A percentile compares a stretch with the other conserved stretches of the same genome.
Evolutionary conservation across 2,797 vertebrate species (phyloP).

Genomic region (Pseudopleuronectes americanus): DNA sequence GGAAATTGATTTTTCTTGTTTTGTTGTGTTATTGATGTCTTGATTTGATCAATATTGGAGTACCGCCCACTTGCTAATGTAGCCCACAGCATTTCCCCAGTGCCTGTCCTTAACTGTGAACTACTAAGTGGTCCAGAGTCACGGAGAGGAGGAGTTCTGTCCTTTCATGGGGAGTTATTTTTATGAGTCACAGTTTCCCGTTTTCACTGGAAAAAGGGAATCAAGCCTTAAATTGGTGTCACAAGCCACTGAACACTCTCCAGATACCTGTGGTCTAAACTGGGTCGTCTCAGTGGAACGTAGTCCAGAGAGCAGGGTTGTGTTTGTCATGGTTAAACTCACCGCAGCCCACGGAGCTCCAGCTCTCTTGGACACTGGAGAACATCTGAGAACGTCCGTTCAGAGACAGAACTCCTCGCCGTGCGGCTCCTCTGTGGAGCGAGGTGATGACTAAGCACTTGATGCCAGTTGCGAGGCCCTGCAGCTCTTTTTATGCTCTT

Average conservation of each 20-base stretch:
- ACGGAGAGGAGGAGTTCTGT: constrained; percentile 39
- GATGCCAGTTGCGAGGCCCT: constrained; percentile 89
- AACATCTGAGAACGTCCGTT: constrained; percentile 7
- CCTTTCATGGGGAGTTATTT: neutral
- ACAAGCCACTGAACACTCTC: constrained; percentile 33
- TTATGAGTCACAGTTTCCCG: constrained; percentile 3
- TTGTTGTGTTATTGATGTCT: constrained; percentile 22
- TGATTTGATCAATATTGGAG: constrained; percentile 44
- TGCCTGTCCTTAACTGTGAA: constrained; percentile 86
- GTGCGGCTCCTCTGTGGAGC: constrained; percentile 61
- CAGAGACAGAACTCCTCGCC: constrained; percentile 71
- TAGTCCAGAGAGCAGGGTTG: constrained; percentile 29
- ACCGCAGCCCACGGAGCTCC: constrained; percentile 20
- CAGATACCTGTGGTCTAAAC: constrained; percentile 36
- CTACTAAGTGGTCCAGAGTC: constrained; percentile 79
- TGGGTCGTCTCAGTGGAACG: constrained; percentile 16
- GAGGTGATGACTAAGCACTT: constrained; percentile 84
- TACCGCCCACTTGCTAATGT: constrained; percentile 66
- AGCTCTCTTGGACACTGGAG: constrained; percentile 30
- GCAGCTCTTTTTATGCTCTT: constrained; percentile 84
- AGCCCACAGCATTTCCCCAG: constrained; percentile 74
- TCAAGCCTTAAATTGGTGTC: constrained; percentile 59
- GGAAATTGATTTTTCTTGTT: neutral
- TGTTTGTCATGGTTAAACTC: constrained; percentile 28
- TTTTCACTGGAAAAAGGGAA: constrained; percentile 46